Evolutionary conservation across 2,888 invertebrate genomes (phyloP), one percentile per base, ranked within the genome.

Genomic region (Halictus ligatus): DNA sequence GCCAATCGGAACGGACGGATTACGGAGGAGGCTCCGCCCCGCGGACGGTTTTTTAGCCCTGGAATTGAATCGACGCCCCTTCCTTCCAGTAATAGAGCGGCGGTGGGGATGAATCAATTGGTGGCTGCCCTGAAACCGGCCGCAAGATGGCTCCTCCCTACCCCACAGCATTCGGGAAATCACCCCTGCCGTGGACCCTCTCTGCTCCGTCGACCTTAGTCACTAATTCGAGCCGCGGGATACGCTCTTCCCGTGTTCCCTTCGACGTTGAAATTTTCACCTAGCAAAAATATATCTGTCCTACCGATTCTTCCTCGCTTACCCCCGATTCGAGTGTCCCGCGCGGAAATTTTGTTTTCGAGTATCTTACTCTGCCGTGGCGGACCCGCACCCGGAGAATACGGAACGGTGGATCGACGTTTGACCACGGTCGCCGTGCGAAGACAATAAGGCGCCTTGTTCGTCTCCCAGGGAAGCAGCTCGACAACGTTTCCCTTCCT

Each of bases 141-240:
- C 94, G 93, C 95, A 95, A 95, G 95, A 95, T 95, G 95, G 95
- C 95, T 95, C 95, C 95, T 94, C 94, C 94, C 93, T 92, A 88
- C 92, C 90, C 86, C 87, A 86, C 85, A 83, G 81, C 84, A 69
- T 76, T 84, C 83, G 88, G 85, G 84, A 92, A 92, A 90, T 91
- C 87, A 91, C 92, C 92, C 90, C 91, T 89, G 67, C 77, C 75
- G 83, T 40, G 54, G 75, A 82, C n/a, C 81, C 78, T 43, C 60
- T 43, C 54, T 29, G 72, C 80, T 48, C 73, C 60, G 78, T 64
- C 80, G 77, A 88, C 85, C 85, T 88, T 84, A 84, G 81, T 85
- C 87, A 81, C 77, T 75, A 78, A 89, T 84, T 80, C 82, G 69
- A 75, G 75, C 77, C 79, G n/a, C 80, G 58, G 80, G 80, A 83